Evolutionary conservation across 2,797 vertebrate species (phyloP).

Genomic region (Danio tinwini): DNA sequence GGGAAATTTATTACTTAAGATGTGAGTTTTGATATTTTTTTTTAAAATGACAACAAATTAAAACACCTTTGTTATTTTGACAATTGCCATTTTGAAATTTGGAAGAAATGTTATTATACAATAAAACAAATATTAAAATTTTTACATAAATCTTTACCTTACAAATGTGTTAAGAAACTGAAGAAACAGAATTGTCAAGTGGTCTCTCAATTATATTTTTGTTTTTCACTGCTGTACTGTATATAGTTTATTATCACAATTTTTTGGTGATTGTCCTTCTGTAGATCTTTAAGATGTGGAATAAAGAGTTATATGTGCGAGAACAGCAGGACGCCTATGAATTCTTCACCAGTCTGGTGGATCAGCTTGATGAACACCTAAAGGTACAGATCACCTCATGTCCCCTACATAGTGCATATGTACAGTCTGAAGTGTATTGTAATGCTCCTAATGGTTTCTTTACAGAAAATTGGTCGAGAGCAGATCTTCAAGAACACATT

Average conservation of each 20-base stretch:
- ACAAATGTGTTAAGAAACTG: too few species aligned
- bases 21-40: too few species aligned
- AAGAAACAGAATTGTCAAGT: too few species aligned
- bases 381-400: constrained; percentile 82
- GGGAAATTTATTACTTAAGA: too few species aligned
- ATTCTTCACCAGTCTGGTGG: constrained; percentile 98
- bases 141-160: too few species aligned
- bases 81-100: too few species aligned
- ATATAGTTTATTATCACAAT: not conserved
- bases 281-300: constrained; percentile 99
- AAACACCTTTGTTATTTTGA: too few species aligned
- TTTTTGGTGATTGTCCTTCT: constrained; percentile 27
- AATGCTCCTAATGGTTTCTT: not conserved
- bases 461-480: constrained; percentile 97
- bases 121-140: too few species aligned
- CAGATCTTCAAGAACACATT: constrained; percentile 99
- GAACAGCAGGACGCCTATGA: constrained; percentile 99
- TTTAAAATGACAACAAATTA: too few species aligned
- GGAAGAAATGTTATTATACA: too few species aligned
- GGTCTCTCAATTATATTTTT: too few species aligned
- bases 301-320: constrained; percentile 95
- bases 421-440: not conserved
- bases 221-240: too few species aligned
- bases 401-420: not conserved
- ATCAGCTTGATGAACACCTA: constrained; percentile 97